These are phyloP conservation scores for Cyanistes caeruleus DNA, from an alignment of 2,113 vertebrate genomes.

Conservation along the genomic window DNA sequence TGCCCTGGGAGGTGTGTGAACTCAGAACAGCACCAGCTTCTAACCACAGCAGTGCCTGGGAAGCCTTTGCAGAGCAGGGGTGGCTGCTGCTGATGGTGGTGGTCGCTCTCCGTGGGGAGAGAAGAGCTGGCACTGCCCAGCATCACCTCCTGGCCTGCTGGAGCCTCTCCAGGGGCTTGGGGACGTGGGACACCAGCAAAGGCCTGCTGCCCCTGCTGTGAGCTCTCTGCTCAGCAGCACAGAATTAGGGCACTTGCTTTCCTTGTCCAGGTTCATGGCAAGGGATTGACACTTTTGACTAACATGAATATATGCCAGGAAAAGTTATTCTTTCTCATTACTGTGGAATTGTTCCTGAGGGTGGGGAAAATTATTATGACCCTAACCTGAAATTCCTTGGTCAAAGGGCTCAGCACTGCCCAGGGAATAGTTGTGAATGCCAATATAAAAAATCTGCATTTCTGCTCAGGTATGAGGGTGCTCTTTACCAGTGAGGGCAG, in stretches of 20 bases:
- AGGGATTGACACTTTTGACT: not conserved
- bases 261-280: not conserved
- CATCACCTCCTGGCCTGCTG: not conserved
- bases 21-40: fast-evolving
- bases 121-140: not conserved
- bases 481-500: too few relatives aligned
- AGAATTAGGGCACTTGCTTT: not conserved
- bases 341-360: not conserved
- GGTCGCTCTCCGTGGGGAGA: fast-evolving
- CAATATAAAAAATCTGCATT: not conserved
- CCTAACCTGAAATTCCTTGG: not conserved
- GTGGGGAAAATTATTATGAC: not conserved
- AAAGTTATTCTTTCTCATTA: not conserved
- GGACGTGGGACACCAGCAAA: not conserved
- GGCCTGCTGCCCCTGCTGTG: fast-evolving
- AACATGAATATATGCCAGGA: not conserved
- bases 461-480: not conserved
- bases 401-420: not conserved
- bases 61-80: not conserved
- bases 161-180: not conserved
- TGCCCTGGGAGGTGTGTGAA: not conserved
- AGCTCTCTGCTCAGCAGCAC: not conserved
- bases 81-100: fast-evolving
- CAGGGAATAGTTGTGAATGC: not conserved
- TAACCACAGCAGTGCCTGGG: not conserved